phyloP scores from a whole-genome alignment of 2,797 vertebrate genomes.

The Mus caroli region DNA sequence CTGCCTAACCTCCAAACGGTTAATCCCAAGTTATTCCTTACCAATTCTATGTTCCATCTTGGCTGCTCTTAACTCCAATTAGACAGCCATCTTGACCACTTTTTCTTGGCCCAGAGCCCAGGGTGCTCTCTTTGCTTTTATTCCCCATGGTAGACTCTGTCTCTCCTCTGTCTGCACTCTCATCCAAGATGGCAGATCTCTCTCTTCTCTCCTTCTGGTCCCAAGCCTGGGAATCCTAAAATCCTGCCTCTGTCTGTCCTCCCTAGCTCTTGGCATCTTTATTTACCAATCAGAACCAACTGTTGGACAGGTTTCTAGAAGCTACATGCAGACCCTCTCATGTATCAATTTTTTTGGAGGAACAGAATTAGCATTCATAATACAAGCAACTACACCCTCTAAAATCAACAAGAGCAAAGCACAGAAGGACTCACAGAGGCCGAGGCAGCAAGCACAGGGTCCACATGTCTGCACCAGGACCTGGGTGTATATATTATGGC shows the following conservation, averaged over 20 bases:
- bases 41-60: background rate
- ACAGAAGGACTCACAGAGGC: background rate
- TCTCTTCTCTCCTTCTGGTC: background rate
- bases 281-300: background rate
- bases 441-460: background rate
- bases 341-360: background rate
- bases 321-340: background rate
- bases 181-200: background rate
- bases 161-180: background rate
- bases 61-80: background rate
- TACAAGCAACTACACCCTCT: background rate
- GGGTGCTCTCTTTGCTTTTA: background rate
- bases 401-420: background rate
- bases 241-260: background rate
- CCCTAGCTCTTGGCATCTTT: background rate
- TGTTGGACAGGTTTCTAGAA: background rate
- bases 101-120: background rate
- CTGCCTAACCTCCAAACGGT: background rate
- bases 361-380: background rate
- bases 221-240: background rate
- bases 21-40: background rate
- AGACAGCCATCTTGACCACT: background rate
- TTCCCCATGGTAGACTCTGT: background rate
- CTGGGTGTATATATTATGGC: background rate
- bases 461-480: background rate